Percentiles rank a stretch among this genome's conserved stretches.
These are phyloP conservation scores for Geotrypetes seraphini DNA, from an alignment of 2,797 vertebrate species.

Conservation along the genomic window DNA sequence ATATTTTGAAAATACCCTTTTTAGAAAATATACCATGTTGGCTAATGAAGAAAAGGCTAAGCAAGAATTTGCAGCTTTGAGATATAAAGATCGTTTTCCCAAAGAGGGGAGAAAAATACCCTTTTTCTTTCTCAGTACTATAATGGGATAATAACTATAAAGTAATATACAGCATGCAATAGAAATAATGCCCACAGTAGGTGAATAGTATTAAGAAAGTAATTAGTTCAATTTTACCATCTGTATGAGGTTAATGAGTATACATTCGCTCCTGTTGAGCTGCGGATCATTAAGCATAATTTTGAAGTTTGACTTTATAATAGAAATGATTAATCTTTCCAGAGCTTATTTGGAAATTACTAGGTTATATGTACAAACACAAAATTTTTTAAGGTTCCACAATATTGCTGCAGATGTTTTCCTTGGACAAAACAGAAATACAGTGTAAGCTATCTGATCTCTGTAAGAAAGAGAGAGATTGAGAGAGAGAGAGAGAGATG, in stretches of 20 bases:
- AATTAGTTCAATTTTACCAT: conserved; percentile 37
- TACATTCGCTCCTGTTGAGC: conserved; percentile 20
- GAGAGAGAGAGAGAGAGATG: too few relatives aligned
- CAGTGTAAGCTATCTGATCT: too few relatives aligned
- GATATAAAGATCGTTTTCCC: conserved; percentile 17
- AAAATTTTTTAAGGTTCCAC: too few relatives aligned
- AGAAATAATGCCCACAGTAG: conserved; percentile 35
- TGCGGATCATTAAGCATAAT: conserved; percentile 15
- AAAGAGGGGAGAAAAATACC: conserved; percentile 17
- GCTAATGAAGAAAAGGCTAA: conserved; percentile 27
- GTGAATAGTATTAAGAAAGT: conserved; percentile 34
- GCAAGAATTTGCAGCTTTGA: conserved; percentile 13
- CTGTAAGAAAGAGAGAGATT: background rate
- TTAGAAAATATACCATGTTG: conserved; percentile 29
- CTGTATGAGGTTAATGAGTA: conserved; percentile 29
- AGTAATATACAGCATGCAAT: conserved; percentile 27
- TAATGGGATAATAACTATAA: conserved; percentile 33
- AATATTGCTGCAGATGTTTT: too few relatives aligned
- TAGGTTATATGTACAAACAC: too few relatives aligned
- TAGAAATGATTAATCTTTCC: conserved; percentile 30
- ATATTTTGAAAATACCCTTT: conserved; percentile 25
- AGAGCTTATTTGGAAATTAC: conserved; percentile 19
- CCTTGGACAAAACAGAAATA: conserved; percentile 5
- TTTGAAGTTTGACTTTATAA: conserved; percentile 23
- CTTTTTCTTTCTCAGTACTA: conserved; percentile 6